Base-by-base conservation (phyloP, 2,113 vertebrate species). In the Ctenomys sociabilis region DNA sequence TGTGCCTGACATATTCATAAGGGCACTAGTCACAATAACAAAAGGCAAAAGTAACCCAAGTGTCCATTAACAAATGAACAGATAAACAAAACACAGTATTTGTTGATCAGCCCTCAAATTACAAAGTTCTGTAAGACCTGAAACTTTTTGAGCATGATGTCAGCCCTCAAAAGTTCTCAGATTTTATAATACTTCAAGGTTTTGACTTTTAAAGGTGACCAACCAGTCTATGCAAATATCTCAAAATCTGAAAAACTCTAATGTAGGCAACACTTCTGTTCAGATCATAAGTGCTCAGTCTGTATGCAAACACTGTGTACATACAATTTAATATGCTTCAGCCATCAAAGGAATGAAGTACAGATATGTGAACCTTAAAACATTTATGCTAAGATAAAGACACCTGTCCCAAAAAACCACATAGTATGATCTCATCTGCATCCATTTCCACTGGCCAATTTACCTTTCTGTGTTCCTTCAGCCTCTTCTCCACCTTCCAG, bases 41-140 rank as follows among this genome's bases (percentile, higher is more conserved):
- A 43, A 90, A 92, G 49, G 72, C 64, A 28, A 70, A 88, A 86
- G 63, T 22, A 91, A 89, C n/a, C 26, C 77, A 80, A 57, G 82
- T 54, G 49, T 28, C 61, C 86, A 88, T 32, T 45, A 28, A 35
- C 2, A 37, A 84, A 75, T 61, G 81, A 94, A 66, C 3, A 85
- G 43, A 86, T 54, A 22, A 90, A 63, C 30, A 92, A 75, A 95
- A 90, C 26, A 57, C 49, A 5, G 37, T 24, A 63, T 22, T 7
- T 16, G 26, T 59, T 81, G 63, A 70, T 28, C 24, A 72, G 19
- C 32, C 22, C 22, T 11, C 63, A 88, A 93, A 45, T 63, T 61
- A 37, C 5, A 28, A 8, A 45, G 11, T 26, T n/a, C 13, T 59
- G 5, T 13, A 61, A 70, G 75, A 61, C 30, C 54, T 88, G 52